These are phyloP conservation scores for Ruditapes philippinarum DNA, from an alignment of 1,140 invertebrate species.

Conservation along the genomic window DNA sequence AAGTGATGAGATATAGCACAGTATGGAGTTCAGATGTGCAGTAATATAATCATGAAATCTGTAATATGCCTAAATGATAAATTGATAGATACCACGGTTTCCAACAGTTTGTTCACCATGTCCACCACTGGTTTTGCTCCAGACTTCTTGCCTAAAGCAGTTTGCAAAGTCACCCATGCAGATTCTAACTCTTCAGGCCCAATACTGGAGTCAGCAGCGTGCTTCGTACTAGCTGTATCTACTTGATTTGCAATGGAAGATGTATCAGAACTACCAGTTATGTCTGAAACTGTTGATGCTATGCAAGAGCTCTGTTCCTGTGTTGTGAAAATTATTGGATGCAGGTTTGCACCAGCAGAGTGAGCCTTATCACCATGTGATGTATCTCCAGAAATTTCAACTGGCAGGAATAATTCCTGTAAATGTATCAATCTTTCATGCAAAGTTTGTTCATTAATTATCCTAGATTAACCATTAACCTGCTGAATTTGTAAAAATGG, in stretches of 20 bases:
- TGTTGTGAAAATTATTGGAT: too few relatives aligned
- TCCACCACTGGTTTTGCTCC: conserved; percentile 17
- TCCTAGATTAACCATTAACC: too few relatives aligned
- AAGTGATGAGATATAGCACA: too few relatives aligned
- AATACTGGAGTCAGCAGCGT: conserved; percentile 6
- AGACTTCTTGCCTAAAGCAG: conserved; percentile 6
- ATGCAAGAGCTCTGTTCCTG: not conserved
- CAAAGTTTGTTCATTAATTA: too few relatives aligned
- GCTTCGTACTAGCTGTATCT: not conserved
- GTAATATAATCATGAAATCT: too few relatives aligned
- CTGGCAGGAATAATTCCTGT: too few relatives aligned
- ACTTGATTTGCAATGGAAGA: not conserved
- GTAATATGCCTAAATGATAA: too few relatives aligned
- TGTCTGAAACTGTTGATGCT: not conserved
- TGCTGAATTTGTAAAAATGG: too few relatives aligned
- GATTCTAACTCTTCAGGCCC: not conserved
- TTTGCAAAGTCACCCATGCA: not conserved
- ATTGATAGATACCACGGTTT: conserved; percentile 27
- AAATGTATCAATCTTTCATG: too few relatives aligned
- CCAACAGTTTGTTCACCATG: conserved; percentile 35
- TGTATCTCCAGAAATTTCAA: too few relatives aligned
- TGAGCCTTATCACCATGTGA: too few relatives aligned
- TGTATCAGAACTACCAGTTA: not conserved
- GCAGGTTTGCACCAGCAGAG: not conserved
- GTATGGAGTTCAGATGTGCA: too few relatives aligned